phyloP scores from a whole-genome alignment of 2,888 invertebrate genomes.

The Ochropleura plecta region DNA sequence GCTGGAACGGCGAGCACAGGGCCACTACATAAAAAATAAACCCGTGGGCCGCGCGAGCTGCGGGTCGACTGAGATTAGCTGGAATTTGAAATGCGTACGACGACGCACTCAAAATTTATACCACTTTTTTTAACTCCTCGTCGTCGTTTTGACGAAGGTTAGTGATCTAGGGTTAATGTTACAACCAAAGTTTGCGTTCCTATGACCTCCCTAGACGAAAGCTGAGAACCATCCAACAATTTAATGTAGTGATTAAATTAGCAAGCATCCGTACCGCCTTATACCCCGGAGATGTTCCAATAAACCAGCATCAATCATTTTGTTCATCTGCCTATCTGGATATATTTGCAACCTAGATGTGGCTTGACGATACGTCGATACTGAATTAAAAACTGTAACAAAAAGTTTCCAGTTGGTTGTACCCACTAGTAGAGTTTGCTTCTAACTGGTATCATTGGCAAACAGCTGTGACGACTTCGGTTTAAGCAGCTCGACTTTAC shows the following conservation, averaged over 20 bases:
- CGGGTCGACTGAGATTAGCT: too few relatives aligned
- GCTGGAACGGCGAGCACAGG: too few relatives aligned
- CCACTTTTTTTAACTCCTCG: too few relatives aligned
- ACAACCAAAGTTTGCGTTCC: neutral
- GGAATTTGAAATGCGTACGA: too few relatives aligned
- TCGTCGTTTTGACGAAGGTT: too few relatives aligned
- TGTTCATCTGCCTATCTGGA: neutral
- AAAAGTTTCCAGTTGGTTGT: neutral
- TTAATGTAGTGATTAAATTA: conserved; percentile 35
- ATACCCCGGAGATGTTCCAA: neutral
- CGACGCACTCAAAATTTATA: too few relatives aligned
- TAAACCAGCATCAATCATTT: conserved; percentile 12
- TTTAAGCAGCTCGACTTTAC: conserved; percentile 11
- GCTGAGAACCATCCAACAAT: neutral
- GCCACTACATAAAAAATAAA: too few relatives aligned
- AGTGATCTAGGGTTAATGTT: too few relatives aligned
- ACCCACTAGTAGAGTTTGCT: neutral
- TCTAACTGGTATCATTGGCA: neutral
- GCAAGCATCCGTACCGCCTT: neutral
- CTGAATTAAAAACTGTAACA: neutral
- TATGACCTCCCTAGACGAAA: neutral
- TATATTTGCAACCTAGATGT: neutral
- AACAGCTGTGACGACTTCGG: neutral
- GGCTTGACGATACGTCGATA: neutral
- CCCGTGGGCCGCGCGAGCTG: too few relatives aligned